Conservation (phyloP, 2,888 invertebrate species). For the Sphaerophoria taeniata region DNA sequence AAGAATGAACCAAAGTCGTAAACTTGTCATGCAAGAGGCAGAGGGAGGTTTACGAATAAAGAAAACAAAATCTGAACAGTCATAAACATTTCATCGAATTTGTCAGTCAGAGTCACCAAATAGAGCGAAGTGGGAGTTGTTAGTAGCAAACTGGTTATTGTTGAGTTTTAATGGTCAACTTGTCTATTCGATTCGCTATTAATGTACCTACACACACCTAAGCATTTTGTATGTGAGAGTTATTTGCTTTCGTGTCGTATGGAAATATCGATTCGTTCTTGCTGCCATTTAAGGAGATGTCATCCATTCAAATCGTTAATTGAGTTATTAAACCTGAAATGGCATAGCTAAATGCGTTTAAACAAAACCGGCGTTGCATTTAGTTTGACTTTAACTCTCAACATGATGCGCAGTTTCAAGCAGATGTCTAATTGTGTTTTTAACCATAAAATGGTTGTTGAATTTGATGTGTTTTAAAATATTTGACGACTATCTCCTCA, state of each 20-base stretch:
- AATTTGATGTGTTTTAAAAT: no score
- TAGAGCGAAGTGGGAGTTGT: slow-evolving; percentile 13
- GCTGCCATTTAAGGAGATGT: slow-evolving; percentile 17
- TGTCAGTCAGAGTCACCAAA: neutral
- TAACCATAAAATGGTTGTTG: no score
- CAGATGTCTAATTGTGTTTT: no score
- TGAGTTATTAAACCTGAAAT: slow-evolving; percentile 1
- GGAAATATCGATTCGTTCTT: slow-evolving; percentile 25
- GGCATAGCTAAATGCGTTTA: neutral
- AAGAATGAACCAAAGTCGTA: neutral
- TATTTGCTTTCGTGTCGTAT: neutral
- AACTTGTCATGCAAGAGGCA: neutral
- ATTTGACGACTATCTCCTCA: no score
- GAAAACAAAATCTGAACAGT: neutral
- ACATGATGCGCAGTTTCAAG: no score
- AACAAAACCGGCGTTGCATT: no score
- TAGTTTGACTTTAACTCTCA: no score
- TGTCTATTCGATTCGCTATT: neutral
- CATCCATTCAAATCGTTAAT: slow-evolving; percentile 14
- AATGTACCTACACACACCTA: no score
- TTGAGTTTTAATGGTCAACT: slow-evolving; percentile 21
- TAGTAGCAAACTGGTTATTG: neutral
- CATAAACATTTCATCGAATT: slow-evolving; percentile 52
- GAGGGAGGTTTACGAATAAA: neutral
- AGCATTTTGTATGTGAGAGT: slow-evolving; percentile 13